Evolutionary conservation across 2,888 invertebrate species (phyloP).

Genomic region (Oxyteleia sp.): DNA sequence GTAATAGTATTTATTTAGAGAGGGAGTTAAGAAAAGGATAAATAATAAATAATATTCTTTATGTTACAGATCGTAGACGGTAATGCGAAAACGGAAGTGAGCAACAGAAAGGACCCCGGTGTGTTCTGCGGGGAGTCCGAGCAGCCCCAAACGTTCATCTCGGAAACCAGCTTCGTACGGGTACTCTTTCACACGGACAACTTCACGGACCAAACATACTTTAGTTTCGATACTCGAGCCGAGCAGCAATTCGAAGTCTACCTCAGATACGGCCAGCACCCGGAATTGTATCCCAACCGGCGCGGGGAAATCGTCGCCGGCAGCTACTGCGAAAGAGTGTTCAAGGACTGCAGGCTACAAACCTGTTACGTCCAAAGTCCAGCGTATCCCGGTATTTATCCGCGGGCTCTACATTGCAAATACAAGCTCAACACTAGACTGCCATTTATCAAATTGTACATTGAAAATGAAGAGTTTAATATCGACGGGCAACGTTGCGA

Average conservation of each 20-base stretch:
- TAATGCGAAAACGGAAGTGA: slow-evolving; percentile 95
- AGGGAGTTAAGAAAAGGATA: no score
- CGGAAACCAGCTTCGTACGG: slow-evolving; percentile 97
- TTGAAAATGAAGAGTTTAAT: slow-evolving; percentile 97
- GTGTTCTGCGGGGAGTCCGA: slow-evolving; percentile 98
- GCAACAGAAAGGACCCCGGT: slow-evolving; percentile 95
- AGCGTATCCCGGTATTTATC: slow-evolving; percentile 97
- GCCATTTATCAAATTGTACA: slow-evolving; percentile 96
- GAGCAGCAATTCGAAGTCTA: slow-evolving; percentile 97
- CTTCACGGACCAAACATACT: slow-evolving; percentile 97
- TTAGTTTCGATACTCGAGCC: slow-evolving; percentile 95
- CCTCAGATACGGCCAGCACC: slow-evolving; percentile 96
- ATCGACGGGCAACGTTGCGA: slow-evolving; percentile 97
- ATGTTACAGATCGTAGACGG: slow-evolving; percentile 94
- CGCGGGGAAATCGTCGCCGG: slow-evolving; percentile 96
- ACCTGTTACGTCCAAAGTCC: slow-evolving; percentile 98
- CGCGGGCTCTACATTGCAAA: slow-evolving; percentile 96
- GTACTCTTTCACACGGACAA: slow-evolving; percentile 97
- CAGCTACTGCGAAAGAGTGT: slow-evolving; percentile 96
- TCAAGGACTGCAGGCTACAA: slow-evolving; percentile 95
- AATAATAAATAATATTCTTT: no score
- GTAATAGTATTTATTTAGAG: no score
- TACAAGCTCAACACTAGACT: slow-evolving; percentile 96
- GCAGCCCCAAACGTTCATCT: slow-evolving; percentile 97
- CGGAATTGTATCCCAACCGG: slow-evolving; percentile 96